Conservation (phyloP, 2,888 invertebrate genomes). For the Craniophora ligustri region DNA sequence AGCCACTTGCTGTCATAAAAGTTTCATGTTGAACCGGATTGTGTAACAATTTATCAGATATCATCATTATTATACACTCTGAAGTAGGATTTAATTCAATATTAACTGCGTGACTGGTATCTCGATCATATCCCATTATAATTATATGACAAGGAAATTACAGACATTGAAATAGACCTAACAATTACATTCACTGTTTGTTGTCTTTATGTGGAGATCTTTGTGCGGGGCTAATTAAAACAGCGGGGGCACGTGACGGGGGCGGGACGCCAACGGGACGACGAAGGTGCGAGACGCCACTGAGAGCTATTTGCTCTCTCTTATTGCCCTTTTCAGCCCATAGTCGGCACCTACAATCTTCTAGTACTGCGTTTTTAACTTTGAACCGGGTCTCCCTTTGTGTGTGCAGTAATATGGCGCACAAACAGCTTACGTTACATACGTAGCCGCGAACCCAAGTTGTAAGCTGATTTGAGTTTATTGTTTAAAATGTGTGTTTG, state of each 20-base stretch:
- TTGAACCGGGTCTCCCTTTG: conserved; percentile 38
- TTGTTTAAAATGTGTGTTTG: conserved; percentile 16
- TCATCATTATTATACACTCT: too few species aligned
- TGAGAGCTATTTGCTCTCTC: conserved; percentile 54
- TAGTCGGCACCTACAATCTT: conserved; percentile 43
- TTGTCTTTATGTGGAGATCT: conserved; percentile 27
- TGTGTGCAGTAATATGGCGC: conserved; percentile 32
- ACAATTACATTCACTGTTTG: conserved; percentile 20
- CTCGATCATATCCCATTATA: too few species aligned
- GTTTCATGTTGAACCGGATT: too few species aligned
- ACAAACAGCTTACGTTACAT: conserved; percentile 21
- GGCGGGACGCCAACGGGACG: conserved; percentile 43
- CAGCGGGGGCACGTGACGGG: conserved; percentile 53
- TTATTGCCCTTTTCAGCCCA: conserved; percentile 62
- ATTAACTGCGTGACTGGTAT: too few species aligned
- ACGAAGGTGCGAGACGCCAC: conserved; percentile 43
- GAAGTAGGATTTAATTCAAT: too few species aligned
- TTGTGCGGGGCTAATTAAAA: conserved; percentile 74
- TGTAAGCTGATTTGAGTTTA: conserved; percentile 19
- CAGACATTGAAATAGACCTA: too few species aligned
- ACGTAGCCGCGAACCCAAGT: not conserved
- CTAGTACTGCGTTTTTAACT: conserved; percentile 40
- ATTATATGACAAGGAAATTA: too few species aligned
- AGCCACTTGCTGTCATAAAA: not conserved
- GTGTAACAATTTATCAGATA: too few species aligned